Evolutionary conservation across 1,140 invertebrate species (phyloP).

Genomic region (Musca domestica): DNA sequence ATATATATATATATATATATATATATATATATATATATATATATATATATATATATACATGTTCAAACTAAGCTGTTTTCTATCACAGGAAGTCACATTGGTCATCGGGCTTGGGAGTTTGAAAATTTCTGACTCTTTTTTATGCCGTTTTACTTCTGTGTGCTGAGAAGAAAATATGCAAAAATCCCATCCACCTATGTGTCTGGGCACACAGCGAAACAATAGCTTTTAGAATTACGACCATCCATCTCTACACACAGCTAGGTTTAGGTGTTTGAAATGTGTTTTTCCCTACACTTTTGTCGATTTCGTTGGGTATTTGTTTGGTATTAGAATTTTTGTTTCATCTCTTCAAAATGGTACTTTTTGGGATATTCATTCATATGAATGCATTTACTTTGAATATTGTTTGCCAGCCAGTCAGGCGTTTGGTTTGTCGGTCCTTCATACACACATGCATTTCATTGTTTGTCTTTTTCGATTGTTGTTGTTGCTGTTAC

Average conservation of each 20-base stretch:
- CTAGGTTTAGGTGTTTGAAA: not conserved
- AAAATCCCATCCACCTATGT: not conserved
- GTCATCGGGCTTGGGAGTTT: too few relatives aligned
- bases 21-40: too few relatives aligned
- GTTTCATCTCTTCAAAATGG: not conserved
- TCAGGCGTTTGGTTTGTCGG: too few relatives aligned
- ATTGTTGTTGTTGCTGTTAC: not conserved
- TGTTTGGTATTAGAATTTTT: not conserved
- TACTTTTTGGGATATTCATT: not conserved
- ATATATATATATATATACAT: too few relatives aligned
- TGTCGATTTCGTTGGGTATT: not conserved
- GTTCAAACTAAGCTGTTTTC: too few relatives aligned
- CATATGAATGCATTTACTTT: too few relatives aligned
- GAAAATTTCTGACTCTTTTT: too few relatives aligned
- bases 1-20: too few relatives aligned
- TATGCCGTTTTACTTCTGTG: not conserved
- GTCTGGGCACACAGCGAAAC: not conserved
- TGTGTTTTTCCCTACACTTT: not conserved
- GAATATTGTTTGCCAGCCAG: too few relatives aligned
- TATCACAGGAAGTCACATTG: too few relatives aligned
- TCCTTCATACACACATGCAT: too few relatives aligned
- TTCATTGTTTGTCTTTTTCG: not conserved
- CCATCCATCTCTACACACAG: not conserved
- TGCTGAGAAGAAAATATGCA: slow-evolving; percentile 1
- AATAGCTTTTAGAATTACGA: not conserved